Percentiles rank a stretch among this genome's conserved stretches.
These are phyloP conservation scores for Amazona guildingii DNA, from an alignment of 2,113 vertebrate species.

Conservation along the genomic window DNA sequence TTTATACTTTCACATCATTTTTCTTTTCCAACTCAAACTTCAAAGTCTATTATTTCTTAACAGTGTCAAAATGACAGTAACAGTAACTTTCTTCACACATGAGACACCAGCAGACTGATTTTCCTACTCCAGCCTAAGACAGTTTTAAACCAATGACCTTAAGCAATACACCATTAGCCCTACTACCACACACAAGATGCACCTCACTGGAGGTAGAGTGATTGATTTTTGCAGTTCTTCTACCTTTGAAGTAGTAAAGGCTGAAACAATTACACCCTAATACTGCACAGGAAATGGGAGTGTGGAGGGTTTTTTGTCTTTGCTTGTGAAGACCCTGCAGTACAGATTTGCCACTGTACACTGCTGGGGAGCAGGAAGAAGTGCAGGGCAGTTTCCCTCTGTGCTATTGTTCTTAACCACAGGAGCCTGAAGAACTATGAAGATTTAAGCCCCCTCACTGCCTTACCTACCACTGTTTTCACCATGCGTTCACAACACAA, in stretches of 20 bases:
- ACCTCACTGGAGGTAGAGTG: background rate
- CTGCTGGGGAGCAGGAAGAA: background rate
- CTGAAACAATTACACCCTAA: background rate
- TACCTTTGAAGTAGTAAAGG: background rate
- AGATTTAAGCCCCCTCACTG: background rate
- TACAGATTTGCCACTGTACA: background rate
- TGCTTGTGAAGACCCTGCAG: background rate
- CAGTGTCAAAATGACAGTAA: background rate
- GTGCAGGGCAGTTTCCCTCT: accelerated
- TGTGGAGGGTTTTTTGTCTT: accelerated
- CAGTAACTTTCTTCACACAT: background rate
- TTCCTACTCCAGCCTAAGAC: background rate
- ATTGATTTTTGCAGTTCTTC: background rate
- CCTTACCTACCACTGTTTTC: background rate
- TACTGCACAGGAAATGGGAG: accelerated
- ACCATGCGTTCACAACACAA: accelerated
- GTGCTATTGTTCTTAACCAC: accelerated
- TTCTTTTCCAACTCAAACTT: background rate
- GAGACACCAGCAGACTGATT: background rate
- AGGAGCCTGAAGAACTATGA: background rate
- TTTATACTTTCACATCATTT: background rate
- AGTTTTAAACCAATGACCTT: background rate
- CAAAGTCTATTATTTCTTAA: background rate
- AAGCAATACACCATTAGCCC: background rate
- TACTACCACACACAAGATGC: no score